These are phyloP conservation scores for Chloebia gouldiae DNA, from an alignment of 2,113 vertebrate genomes.

Conservation along the genomic window DNA sequence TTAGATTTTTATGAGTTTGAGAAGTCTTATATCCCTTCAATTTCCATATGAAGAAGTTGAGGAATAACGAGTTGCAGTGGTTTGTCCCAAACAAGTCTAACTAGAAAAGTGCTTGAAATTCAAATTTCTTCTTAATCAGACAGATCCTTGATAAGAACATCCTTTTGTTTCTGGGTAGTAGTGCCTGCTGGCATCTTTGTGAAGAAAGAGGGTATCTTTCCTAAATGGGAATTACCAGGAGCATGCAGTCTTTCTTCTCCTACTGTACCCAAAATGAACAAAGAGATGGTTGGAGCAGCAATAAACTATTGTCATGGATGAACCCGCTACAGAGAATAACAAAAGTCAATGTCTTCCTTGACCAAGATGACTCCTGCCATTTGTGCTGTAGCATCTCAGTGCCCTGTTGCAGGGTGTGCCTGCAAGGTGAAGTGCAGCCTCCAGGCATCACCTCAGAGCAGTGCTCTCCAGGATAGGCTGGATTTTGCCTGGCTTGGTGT, in stretches of 20 bases:
- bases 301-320: not conserved
- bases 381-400: not conserved
- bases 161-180: not conserved
- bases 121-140: not conserved
- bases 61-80: not conserved
- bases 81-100: not conserved
- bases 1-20: not conserved
- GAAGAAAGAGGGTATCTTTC: not conserved
- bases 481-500: not conserved
- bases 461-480: not conserved
- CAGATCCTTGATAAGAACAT: not conserved
- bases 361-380: not conserved
- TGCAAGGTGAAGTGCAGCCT: not conserved
- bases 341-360: not conserved
- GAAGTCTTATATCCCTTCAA: not conserved
- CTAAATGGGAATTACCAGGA: not conserved
- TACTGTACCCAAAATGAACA: not conserved
- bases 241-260: not conserved
- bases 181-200: not conserved
- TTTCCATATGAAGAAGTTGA: not conserved
- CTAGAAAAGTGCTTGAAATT: not conserved
- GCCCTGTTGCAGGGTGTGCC: not conserved
- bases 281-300: not conserved
- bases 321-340: not conserved
- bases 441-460: not conserved